Conservation (phyloP, 2,797 vertebrate genomes). For the Malurus splendens region DNA sequence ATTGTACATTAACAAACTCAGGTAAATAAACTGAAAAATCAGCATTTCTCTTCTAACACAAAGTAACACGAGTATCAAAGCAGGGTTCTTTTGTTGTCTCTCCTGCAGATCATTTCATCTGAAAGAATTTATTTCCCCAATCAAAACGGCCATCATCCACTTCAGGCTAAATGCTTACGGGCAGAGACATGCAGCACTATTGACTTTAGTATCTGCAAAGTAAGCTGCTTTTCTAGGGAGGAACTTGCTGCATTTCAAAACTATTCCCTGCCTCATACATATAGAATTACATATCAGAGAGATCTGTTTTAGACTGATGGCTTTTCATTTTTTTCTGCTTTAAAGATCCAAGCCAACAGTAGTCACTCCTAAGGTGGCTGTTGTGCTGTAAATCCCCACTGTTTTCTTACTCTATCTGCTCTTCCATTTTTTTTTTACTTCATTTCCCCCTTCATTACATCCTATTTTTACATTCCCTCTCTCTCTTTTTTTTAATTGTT, state of each 20-base stretch:
- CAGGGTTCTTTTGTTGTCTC: background rate
- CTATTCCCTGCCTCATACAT: background rate
- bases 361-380: background rate
- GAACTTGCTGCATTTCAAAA: constrained; percentile 22
- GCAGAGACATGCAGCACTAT: background rate
- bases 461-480: background rate
- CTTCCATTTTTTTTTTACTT: background rate
- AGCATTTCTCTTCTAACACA: background rate
- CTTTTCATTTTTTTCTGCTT: background rate
- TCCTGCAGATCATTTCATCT: background rate
- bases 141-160: background rate
- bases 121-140: background rate
- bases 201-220: background rate
- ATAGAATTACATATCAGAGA: background rate
- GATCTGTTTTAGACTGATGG: background rate
- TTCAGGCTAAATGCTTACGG: background rate
- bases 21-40: background rate
- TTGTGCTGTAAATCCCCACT: background rate
- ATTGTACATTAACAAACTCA: background rate
- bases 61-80: background rate
- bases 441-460: background rate
- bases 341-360: background rate
- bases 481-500: background rate
- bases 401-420: background rate
- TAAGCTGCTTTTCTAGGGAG: background rate